Evolutionary conservation across 2,888 invertebrate genomes (phyloP), one percentile per base, ranked within the genome.

Genomic region (Lagria hirta): DNA sequence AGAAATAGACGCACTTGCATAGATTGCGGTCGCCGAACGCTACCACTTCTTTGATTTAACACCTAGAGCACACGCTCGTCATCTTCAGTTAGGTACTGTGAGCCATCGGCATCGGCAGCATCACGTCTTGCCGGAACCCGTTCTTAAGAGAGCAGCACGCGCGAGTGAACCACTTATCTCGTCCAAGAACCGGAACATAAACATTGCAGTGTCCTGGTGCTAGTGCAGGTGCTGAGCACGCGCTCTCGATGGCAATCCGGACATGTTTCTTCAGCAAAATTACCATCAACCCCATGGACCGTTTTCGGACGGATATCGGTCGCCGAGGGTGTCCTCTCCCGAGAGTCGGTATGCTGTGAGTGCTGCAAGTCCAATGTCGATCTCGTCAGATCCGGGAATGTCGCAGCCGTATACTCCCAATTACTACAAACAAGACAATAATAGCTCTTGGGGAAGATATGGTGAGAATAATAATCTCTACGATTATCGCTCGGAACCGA

Each of bases 1-100:
- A 20, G 20, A 11, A 21, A 20, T n/a, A 20, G 30, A 79, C 78
- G 74, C n/a, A n/a, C n/a, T n/a, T 79, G 77, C 53, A 48, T 54
- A 52, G 53, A 51, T 55, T 54, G 50, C 53, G 58, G 61, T 59
- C 60, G 57, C 58, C 57, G 61, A 57, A 41, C 48, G 51, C 62
- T 62, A 56, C 65, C 61, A 64, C 63, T 64, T 64, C 65, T 63
- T 64, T 63, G 65, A 65, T 66, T 66, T 66, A 68, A 66, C 66
- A 62, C 61, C 60, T 53, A 55, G n/a, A n/a, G 57, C 62, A 54
- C 58, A 53, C 61, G 57, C 54, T 51, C 61, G 60, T 60, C 65
- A 65, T 66, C 65, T 63, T 61, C 65, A 65, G 67, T 66, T 54
- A 57, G 53, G n/a, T n/a, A n/a, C 60, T 50, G 52, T 52, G 48